phyloP scores from a whole-genome alignment of 2,797 vertebrate genomes.

The Phataginus tetradactyla region DNA sequence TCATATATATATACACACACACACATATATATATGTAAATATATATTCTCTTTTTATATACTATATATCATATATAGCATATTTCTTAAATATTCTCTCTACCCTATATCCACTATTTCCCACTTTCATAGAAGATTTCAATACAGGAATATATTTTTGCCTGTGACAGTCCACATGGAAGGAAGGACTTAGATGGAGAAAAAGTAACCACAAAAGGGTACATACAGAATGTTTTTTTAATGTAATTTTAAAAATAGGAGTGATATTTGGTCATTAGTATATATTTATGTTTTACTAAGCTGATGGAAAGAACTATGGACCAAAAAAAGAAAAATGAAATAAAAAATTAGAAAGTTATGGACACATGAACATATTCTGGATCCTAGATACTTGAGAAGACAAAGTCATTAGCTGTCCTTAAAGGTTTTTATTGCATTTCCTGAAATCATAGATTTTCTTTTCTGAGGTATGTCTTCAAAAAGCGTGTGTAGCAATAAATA shows the following conservation, averaged over 20 bases:
- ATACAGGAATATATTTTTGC: background rate
- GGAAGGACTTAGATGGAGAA: background rate
- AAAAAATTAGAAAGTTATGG: too few species aligned
- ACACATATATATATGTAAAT: background rate
- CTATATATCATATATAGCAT: too few species aligned
- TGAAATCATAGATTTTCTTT: background rate
- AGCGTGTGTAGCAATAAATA: background rate
- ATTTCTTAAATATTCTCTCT: background rate
- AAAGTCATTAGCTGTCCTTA: background rate
- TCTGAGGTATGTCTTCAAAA: background rate
- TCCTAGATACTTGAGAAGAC: background rate
- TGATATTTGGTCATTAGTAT: background rate
- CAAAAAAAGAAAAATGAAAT: too few species aligned
- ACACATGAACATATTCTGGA: background rate
- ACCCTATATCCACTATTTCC: background rate
- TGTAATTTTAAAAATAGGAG: background rate
- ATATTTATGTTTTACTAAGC: background rate
- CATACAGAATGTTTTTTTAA: background rate
- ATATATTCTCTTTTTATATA: background rate
- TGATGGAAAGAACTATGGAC: background rate
- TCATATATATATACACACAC: background rate
- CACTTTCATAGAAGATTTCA: background rate
- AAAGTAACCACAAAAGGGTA: background rate
- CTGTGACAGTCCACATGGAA: background rate
- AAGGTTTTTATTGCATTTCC: background rate